A percentile compares a stretch with the other conserved stretches of the same genome.
These are phyloP conservation scores for Microctonus brassicae DNA, from an alignment of 2,888 invertebrate species.

Conservation along the genomic window DNA sequence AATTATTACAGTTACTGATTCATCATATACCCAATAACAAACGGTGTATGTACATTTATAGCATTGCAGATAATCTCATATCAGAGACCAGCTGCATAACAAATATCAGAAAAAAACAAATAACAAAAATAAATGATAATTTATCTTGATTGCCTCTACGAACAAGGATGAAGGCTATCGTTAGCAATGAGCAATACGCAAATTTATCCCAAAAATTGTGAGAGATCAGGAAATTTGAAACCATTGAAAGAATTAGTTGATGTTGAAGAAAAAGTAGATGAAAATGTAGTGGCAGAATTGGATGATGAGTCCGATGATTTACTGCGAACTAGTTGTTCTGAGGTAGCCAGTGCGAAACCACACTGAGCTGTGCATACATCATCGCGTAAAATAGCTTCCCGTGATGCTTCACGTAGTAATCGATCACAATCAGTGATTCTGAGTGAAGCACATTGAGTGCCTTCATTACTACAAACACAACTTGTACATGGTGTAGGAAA, in stretches of 20 bases:
- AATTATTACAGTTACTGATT: too few species aligned
- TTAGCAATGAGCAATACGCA: constrained; percentile 2
- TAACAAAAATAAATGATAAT: neutral
- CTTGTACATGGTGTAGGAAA: constrained; percentile 93
- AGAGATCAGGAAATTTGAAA: constrained; percentile 84
- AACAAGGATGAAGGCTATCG: neutral
- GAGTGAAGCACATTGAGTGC: constrained; percentile 89
- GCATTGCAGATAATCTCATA: neutral
- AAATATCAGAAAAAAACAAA: neutral
- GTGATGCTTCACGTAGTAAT: constrained; percentile 85
- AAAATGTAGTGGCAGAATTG: constrained; percentile 29
- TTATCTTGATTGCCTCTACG: neutral
- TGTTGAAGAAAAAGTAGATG: constrained; percentile 38
- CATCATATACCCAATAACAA: neutral
- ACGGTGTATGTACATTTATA: neutral
- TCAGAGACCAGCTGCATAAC: neutral
- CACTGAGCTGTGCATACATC: constrained; percentile 94
- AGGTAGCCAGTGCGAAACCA: constrained; percentile 76
- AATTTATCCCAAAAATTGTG: constrained; percentile 77
- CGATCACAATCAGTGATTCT: constrained; percentile 90
- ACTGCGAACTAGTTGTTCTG: constrained; percentile 56
- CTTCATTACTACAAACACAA: constrained; percentile 87
- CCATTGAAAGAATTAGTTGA: constrained; percentile 70
- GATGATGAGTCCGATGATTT: constrained; percentile 56
- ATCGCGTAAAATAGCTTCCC: constrained; percentile 85